These are phyloP conservation scores for Drosophila kanekoi DNA, from an alignment of 2,888 invertebrate genomes.

Conservation along the genomic window DNA sequence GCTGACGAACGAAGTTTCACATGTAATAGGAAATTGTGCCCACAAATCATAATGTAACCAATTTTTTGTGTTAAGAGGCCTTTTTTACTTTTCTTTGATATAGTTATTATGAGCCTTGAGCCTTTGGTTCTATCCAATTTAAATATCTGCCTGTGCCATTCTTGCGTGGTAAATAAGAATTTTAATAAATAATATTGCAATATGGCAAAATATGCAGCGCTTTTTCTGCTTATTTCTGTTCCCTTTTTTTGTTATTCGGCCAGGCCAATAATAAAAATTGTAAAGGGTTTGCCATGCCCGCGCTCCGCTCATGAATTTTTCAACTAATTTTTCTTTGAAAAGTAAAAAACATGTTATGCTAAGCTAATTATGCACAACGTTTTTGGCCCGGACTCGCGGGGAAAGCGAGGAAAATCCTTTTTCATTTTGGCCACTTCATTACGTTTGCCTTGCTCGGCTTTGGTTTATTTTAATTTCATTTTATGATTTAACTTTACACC, in stretches of 20 bases:
- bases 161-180: slow-evolving; percentile 65
- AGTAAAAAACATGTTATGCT: slow-evolving; percentile 51
- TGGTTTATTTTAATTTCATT: slow-evolving; percentile 83
- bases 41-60: slow-evolving; percentile 47
- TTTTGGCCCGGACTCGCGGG: slow-evolving; percentile 44
- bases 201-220: slow-evolving; percentile 58
- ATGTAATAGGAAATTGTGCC: slow-evolving; percentile 16
- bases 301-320: slow-evolving; percentile 62
- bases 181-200: slow-evolving; percentile 76
- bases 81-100: slow-evolving; percentile 37
- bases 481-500: slow-evolving; percentile 84
- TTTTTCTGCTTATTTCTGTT: slow-evolving; percentile 5
- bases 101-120: background rate
- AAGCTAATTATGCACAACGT: slow-evolving; percentile 79
- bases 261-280: slow-evolving; percentile 10
- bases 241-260: slow-evolving; percentile 3
- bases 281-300: slow-evolving; percentile 14
- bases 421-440: slow-evolving; percentile 66
- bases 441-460: slow-evolving; percentile 54
- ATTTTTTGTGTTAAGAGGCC: slow-evolving; percentile 55
- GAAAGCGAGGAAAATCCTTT: slow-evolving; percentile 57
- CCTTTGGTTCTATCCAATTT: background rate
- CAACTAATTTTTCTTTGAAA: slow-evolving; percentile 56
- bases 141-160: slow-evolving; percentile 2
- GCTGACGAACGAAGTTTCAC: background rate